Evolutionary conservation across 1,140 invertebrate species (phyloP).

Genomic region (Ylistrum balloti): DNA sequence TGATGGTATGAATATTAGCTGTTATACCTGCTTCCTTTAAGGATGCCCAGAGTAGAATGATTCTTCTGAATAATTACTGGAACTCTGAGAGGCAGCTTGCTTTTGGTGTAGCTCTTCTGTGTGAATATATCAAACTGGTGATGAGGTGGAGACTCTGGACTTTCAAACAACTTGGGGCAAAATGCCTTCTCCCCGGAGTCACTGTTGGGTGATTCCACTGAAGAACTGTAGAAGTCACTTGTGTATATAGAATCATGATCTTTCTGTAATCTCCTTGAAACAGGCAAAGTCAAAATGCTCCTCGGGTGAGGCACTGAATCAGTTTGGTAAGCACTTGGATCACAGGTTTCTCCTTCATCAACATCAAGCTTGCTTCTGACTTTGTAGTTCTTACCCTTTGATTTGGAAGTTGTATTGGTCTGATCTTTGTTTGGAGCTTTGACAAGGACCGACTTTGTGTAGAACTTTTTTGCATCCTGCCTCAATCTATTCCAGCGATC

Average conservation of each 20-base stretch:
- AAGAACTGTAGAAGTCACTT: constrained; percentile 49
- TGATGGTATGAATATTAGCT: too few relatives aligned
- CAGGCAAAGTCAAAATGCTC: not conserved
- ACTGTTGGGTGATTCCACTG: not conserved
- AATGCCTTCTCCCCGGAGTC: not conserved
- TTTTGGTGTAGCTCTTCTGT: constrained; percentile 35
- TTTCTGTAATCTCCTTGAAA: not conserved
- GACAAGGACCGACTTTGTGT: constrained; percentile 56
- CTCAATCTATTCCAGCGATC: constrained; percentile 68
- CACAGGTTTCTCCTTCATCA: not conserved
- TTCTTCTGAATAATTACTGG: not conserved
- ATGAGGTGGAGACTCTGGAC: not conserved
- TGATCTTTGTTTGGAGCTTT: constrained; percentile 51
- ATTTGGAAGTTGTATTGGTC: not conserved
- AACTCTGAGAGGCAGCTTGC: not conserved
- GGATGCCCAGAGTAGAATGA: not conserved
- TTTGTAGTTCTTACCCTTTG: constrained; percentile 3
- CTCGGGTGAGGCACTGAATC: not conserved
- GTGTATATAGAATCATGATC: not conserved
- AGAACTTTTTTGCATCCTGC: constrained; percentile 53
- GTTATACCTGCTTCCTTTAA: constrained; percentile 12
- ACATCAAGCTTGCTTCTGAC: not conserved
- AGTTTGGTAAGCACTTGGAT: not conserved
- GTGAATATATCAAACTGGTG: not conserved
- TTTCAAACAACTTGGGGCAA: constrained; percentile 48